Evolutionary conservation across 2,888 invertebrate genomes (phyloP), one percentile per base, ranked within the genome.

Genomic region (Agonopterix arenella): DNA sequence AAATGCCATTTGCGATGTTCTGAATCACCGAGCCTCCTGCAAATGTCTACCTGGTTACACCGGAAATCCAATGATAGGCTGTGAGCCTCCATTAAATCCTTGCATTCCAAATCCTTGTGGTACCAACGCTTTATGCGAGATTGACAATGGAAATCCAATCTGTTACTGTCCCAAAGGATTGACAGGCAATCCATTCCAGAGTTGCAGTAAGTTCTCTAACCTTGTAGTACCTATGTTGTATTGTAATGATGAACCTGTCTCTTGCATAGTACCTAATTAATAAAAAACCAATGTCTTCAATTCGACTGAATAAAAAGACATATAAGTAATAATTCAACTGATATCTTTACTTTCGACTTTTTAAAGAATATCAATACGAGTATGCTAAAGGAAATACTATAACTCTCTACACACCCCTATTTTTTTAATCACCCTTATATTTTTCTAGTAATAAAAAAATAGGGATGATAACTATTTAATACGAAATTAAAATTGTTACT

Each of bases 91-190:
- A n/a, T 77, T 86, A 36, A 93, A 96, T 76, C 95, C 95, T 1
- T 97, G 96, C 66, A 89, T 92, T 55, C 95, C 95, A 18, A 96
- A 94, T 79, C 96, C 96, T n/a, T 97, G 96, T 66, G 97, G 97
- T n/a, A 80, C 90, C 2, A 94, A 95, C 67, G 96, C 97, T 1
- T 81, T 94, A 56, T 97, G 97, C 72, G 96, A 96, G 84, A 91
- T 93, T 47, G 95, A 96, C 64, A 93, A 94, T 64, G 96, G 96
- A 47, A 94, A 93, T 75, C 96, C 97, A 2, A 94, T 97, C 59
- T 97, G 97, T 70, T 95, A 91, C 84, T 97, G 97, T 70, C 96
- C 96, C 0, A 96, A 95, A 77, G 96, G 96, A 55, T 88, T 96
- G 56, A 97, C 96, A 3, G 97, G 97, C 77, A 96, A 97, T 90